Evolutionary conservation across 1,140 invertebrate species (phyloP).

Genomic region (Mylabris phalerata): DNA sequence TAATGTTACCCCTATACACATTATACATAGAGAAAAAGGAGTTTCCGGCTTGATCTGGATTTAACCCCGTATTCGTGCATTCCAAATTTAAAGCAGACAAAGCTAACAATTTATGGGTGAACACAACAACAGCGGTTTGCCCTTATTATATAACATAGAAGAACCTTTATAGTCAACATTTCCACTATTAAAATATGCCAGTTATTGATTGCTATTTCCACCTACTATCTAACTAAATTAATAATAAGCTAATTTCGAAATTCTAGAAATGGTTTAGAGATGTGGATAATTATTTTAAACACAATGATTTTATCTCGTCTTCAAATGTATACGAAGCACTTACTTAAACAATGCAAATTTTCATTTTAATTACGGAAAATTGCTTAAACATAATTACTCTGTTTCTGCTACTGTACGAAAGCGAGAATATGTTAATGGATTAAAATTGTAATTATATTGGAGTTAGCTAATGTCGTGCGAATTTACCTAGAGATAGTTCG

Average conservation of each 20-base stretch:
- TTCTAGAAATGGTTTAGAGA: no score
- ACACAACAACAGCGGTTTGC: conserved; percentile 12
- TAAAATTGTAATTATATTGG: conserved; percentile 6
- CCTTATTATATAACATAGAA: conserved; percentile 9
- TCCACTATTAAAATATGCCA: conserved; percentile 1
- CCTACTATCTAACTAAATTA: background rate
- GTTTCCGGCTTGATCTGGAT: conserved; percentile 1
- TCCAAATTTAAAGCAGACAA: conserved; percentile 13
- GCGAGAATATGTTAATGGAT: conserved; percentile 15
- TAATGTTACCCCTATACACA: no score
- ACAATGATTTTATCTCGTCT: background rate
- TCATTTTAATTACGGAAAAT: conserved; percentile 14
- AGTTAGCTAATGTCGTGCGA: conserved; percentile 11
- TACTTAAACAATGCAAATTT: conserved; percentile 13
- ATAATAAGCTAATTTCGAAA: no score
- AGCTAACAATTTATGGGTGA: conserved; percentile 13
- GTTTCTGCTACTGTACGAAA: conserved; percentile 2
- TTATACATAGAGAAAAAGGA: no score
- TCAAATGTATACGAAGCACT: background rate
- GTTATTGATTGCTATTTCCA: conserved; percentile 4
- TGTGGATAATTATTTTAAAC: background rate
- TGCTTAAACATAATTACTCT: conserved; percentile 17
- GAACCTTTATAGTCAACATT: conserved; percentile 1
- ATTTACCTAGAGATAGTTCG: background rate
- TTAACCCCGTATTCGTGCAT: conserved; percentile 7